A percentile compares a stretch with the other conserved stretches of the same genome.
phyloP scores from a whole-genome alignment of 2,888 invertebrate genomes.

The Salpingus planirostris region DNA sequence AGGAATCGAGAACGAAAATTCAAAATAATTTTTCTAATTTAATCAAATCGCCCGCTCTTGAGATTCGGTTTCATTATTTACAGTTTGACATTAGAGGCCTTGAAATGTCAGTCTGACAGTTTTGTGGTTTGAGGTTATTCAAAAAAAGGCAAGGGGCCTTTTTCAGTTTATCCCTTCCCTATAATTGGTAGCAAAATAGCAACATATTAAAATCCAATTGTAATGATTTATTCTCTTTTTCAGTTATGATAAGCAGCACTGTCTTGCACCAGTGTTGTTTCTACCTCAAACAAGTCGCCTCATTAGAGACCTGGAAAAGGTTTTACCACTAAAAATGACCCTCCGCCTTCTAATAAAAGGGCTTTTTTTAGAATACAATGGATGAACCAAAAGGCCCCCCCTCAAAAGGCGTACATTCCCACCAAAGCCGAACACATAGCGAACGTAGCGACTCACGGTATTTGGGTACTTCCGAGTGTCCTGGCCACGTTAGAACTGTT shows the following conservation, averaged over 20 bases:
- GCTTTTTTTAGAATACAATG: slow-evolving; percentile 45
- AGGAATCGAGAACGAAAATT: too few species aligned
- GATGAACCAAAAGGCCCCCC: slow-evolving; percentile 69
- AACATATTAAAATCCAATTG: too few species aligned
- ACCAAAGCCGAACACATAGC: slow-evolving; percentile 85
- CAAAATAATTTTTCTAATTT: too few species aligned
- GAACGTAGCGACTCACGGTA: slow-evolving; percentile 84
- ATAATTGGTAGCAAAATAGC: too few species aligned
- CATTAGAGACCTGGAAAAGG: slow-evolving; percentile 9
- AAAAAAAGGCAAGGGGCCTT: too few species aligned
- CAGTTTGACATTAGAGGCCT: too few species aligned
- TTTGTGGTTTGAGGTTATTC: too few species aligned
- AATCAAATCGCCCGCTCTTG: too few species aligned
- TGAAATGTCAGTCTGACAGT: too few species aligned
- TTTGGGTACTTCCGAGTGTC: slow-evolving; percentile 82
- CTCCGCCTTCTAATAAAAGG: background rate
- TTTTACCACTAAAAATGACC: slow-evolving; percentile 1
- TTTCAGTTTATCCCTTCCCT: too few species aligned
- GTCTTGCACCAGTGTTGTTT: slow-evolving; percentile 27
- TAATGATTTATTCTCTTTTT: too few species aligned
- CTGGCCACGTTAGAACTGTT: slow-evolving; percentile 67
- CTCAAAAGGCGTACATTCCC: slow-evolving; percentile 75
- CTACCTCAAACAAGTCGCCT: slow-evolving; percentile 25
- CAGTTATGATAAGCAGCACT: slow-evolving; percentile 35
- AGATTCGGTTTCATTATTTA: too few species aligned